Conservation (phyloP, 2,888 invertebrate species). For the Mystacides longicornis region DNA sequence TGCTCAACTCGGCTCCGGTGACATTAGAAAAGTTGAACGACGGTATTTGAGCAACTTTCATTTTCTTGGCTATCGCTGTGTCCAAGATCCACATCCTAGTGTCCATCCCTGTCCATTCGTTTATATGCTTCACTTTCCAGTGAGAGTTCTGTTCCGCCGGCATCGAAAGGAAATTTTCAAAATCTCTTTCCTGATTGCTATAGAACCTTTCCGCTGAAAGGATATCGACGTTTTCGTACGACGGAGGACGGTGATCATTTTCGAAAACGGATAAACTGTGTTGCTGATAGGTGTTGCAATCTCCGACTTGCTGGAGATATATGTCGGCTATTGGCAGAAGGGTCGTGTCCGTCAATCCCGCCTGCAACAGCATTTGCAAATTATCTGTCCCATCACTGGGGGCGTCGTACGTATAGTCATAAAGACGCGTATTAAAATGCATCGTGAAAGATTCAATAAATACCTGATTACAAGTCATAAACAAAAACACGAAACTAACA, state of each 20-base stretch:
- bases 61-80: constrained; percentile 36
- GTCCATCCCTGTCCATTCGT: constrained; percentile 51
- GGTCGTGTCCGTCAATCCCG: constrained; percentile 7
- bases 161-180: neutral
- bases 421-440: constrained; percentile 2
- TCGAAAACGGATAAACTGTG: neutral
- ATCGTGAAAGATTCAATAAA: neutral
- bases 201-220: constrained; percentile 1
- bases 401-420: neutral
- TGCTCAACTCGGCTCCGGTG: constrained; percentile 37
- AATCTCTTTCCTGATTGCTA: neutral
- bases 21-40: constrained; percentile 40
- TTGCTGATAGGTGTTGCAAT: neutral
- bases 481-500: neutral
- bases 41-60: constrained; percentile 40
- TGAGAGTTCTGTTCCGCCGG: constrained; percentile 28
- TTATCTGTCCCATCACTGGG: neutral
- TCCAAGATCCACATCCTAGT: constrained; percentile 50
- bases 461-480: neutral
- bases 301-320: neutral
- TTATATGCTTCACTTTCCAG: constrained; percentile 48
- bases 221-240: neutral
- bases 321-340: constrained; percentile 7
- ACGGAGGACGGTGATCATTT: neutral
- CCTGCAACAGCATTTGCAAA: constrained; percentile 5